Conservation (phyloP, 2,797 vertebrate genomes). For the Gymnoscopelus microlampas region DNA sequence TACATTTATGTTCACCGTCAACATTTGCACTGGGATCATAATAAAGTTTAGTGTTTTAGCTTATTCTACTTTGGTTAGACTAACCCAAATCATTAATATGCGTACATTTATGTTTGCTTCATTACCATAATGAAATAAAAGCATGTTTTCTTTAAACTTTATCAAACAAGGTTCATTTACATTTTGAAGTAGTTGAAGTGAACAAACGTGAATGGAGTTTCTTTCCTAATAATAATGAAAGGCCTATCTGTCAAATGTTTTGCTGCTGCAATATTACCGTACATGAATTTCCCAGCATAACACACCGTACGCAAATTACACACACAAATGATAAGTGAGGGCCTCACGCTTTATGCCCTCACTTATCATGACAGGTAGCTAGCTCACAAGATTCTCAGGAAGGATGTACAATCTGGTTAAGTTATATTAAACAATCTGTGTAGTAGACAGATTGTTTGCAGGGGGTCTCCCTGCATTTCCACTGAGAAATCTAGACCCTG, state of each 20-base stretch:
- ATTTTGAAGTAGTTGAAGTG: not conserved
- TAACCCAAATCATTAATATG: not conserved
- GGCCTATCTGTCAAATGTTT: not conserved
- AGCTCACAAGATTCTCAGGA: not conserved
- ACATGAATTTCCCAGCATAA: not conserved
- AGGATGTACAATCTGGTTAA: not conserved
- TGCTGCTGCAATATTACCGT: not conserved
- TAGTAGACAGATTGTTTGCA: too few relatives aligned
- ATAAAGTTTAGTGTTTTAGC: not conserved
- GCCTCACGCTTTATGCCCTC: not conserved
- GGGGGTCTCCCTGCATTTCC: too few relatives aligned
- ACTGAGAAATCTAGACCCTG: too few relatives aligned
- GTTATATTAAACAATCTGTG: not conserved
- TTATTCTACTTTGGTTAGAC: conserved; percentile 1
- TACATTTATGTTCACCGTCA: conserved; percentile 3
- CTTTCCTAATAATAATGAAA: not conserved
- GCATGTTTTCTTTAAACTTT: not conserved
- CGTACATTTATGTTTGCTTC: not conserved
- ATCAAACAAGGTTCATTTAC: not conserved
- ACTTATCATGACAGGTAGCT: not conserved
- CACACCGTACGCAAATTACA: not conserved
- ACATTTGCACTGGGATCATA: conserved; percentile 9
- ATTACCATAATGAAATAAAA: conserved; percentile 1
- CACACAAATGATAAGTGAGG: not conserved
- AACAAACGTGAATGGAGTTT: not conserved